Conservation (phyloP, 1,140 invertebrate species). For the Musca vetustissima region DNA sequence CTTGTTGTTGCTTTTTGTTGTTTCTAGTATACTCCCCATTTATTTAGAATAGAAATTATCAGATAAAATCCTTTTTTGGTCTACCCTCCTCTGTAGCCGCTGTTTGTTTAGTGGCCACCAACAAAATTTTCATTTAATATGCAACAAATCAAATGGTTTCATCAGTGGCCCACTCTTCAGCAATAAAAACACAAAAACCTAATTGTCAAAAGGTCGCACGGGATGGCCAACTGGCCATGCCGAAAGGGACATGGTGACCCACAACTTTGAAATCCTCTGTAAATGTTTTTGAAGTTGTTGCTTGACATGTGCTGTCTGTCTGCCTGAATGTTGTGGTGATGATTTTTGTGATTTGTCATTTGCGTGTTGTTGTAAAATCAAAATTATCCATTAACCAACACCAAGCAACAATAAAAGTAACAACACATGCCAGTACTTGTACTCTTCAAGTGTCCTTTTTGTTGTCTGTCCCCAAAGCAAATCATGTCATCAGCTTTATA, state of each 20-base stretch:
- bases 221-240: too few species aligned
- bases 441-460: background rate
- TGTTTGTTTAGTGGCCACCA: background rate
- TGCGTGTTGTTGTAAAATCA: conserved; percentile 29
- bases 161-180: conserved; percentile 1
- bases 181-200: too few species aligned
- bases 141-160: conserved; percentile 11
- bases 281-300: too few species aligned
- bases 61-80: too few species aligned
- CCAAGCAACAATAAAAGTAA: conserved; percentile 6
- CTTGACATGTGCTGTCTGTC: too few species aligned
- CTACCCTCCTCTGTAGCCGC: too few species aligned
- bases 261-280: too few species aligned
- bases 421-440: background rate
- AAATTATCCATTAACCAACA: conserved; percentile 27
- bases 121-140: background rate
- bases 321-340: background rate
- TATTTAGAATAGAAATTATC: too few species aligned
- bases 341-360: conserved; percentile 26
- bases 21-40: background rate
- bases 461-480: background rate
- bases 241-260: too few species aligned
- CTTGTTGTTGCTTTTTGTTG: background rate
- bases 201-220: too few species aligned
- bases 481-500: background rate